Base-by-base conservation (phyloP, 2,797 vertebrate species). In the Vespertilio murinus region DNA sequence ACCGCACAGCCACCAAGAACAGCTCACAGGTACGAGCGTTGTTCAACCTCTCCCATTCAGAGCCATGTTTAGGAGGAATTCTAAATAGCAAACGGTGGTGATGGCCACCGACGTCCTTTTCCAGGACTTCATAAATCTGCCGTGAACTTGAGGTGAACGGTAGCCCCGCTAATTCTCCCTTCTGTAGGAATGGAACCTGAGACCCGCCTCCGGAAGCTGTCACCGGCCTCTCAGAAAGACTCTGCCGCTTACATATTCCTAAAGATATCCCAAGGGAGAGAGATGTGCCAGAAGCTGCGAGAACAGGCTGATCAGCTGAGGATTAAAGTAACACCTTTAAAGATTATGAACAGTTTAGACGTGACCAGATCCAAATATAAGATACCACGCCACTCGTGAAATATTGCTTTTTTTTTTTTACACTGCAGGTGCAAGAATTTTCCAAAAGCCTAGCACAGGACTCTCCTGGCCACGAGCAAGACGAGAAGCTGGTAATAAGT, bases 361-460 rank as follows among this genome's bases (percentile, higher is more conserved):
- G 49, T 30, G 73, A 83, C 67, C 61, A 70, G 38, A n/a, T 54
- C 88, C 79, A 91, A 88, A 45, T 3, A 6, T 8, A 13, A 56
- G 18, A 56, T 12, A 13, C 25, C n/a, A 47, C 56, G 64, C 64
- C 17, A 33, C 40, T 96, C 95, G 75, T 87, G 33, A 89, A 42
- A 64, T 28, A 69, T 16, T 42, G 1, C 20, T 17, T 71, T 83
- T 94, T 73, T 73, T 74, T 85, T 94, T 73, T 74, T 85, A 93
- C 69, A 92, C 95, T 95, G 49, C 96, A 99, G 99, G 98, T 99
- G 70, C 98, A 99, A 96, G 98, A 98, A 49, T 99, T 99, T 94
- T 98, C 98, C 97, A 96, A 94, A 78, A 97, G 93, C 82, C 93
- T 99, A 73, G 97, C 80, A 69, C 97, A 94, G 64, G 98, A 98